Evolutionary conservation across 2,113 vertebrate species (phyloP), one percentile per base, ranked within the genome.

Genomic region (Hippocampus guttulatus): DNA sequence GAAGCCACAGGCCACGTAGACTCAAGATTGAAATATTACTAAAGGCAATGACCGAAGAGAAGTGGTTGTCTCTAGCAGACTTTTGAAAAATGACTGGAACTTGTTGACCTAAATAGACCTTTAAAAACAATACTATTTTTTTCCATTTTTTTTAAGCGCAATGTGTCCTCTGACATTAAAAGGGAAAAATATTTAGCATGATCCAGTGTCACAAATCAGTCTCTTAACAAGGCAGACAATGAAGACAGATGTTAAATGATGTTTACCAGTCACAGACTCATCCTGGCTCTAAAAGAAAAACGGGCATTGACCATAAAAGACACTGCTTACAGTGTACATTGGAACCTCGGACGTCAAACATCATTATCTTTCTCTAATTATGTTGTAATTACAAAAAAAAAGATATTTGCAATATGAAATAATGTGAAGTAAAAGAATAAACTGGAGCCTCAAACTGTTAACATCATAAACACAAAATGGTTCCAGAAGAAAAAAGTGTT

Each of bases 1-100:
- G 68, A 60, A 87, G 77, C 81, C 73, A 41, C 60, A 67, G 76
- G 75, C 54, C 68, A 73, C 54, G 25, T 65, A 25, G 10, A 41
- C 21, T 64, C 20, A 21, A 41, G 63, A 47, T 25, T 65, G n/a
- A 65, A 65, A 49, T 65, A 27, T 65, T 47, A 65, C n/a, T 27
- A 18, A 54, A 54, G 11, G 11, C 8, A 57, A 14, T 14, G n/a
- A 68, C 52, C 18, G 10, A 54, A n/a, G 20, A n/a, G 11, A 55
- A 33, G 54, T 40, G 30, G 8, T 21, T n/a, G 18, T 9, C 14
- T 27, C 10, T 0, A 65, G 27, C 18, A 25, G n/a, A 47, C 8
- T 8, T 47, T 38, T 49, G 23, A 63, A 40, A 18, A 38, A 63
- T 54, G 21, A 10, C 8, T 10, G 10, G 8, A 54, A 52, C 20